Evolutionary conservation across 2,888 invertebrate species (phyloP), one percentile per base, ranked within the genome.

Genomic region (Ormia ochracea): DNA sequence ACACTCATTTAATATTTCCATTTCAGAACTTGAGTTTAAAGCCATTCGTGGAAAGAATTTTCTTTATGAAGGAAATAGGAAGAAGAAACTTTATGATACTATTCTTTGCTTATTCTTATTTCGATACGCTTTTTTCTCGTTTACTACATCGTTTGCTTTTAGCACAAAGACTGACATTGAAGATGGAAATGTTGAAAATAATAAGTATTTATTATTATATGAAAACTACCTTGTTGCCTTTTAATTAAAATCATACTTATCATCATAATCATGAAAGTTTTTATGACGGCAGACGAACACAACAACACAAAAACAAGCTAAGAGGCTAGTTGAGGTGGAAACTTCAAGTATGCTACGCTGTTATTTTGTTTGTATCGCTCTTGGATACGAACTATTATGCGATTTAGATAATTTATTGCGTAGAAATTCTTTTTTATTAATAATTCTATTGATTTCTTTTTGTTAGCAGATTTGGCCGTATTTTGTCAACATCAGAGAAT

Each of bases 181-280:
- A 75, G 45, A 28, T 10, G 26, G 38, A 52, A 52, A 61, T 58
- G 33, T n/a, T 65, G 17, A 43, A 69, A 56, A 61, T 21, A 31
- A 43, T 45, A 58, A 58, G 26, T 69, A 23, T 26, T 17, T 45
- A 38, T 14, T 52, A 14, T 23, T 36, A 26, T 48, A 38, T 69
- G 28, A 41, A 63, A 77, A 70, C 6, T 9, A 58, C 50, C 65
- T 70, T 77, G 56, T 50, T 85, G 86, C 84, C 85, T 85, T 86
- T 85, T 86, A 84, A 85, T 84, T 85, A 84, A 82, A 72, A 48
- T 66, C 77, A 68, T 77, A 84, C 81, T 83, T 83, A 83, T 83
- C 84, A 84, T 83, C 77, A 83, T 84, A 82, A 83, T 81, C 70
- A 63, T 50, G 48, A 61, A 54, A 56, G 48, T 48, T 21, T 61